Evolutionary conservation across 1,140 invertebrate genomes (phyloP), one percentile per base, ranked within the genome.

Genomic region (Drosophila kikkawai): DNA sequence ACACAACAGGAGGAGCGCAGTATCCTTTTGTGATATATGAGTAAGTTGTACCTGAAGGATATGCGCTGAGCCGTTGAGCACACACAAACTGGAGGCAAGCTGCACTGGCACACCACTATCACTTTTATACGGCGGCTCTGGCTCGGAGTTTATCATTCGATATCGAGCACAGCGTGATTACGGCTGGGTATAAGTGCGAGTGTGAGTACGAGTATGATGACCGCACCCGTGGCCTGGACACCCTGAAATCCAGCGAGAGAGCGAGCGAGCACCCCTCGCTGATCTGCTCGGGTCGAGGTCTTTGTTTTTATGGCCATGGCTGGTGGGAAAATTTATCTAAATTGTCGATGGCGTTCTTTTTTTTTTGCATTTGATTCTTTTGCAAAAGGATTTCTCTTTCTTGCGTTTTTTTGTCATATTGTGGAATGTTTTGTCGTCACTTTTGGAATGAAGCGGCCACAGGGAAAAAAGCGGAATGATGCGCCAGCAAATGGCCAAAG

Each of bases 281-380:
- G 65, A 57, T 91, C 68, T 85, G 71, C 71, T 86, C 75, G 82
- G 86, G 75, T 91, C 78, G 81, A 53, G 76, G 68, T 76, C 85
- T 81, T 88, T 87, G 85, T 88, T 88, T 87, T 87, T 90, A 79
- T 83, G 83, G 65, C 81, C 77, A 78, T 80, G 68, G 91, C 91
- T 91, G 91, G 91, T 92, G 91, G 91, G 91, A 92, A 92, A 92
- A 92, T 92, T 92, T 92, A 92, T 92, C 87, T 91, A 92, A 91
- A 91, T 92, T 91, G 83, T 88, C 87, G 86, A 84, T 87, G 90
- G 78, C 82, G 66, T 80, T 78, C 68, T 67, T 63, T 47, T 59
- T 47, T 59, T 80, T 60, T 65, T 69, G 42, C 58, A 50, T 70
- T 85, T 75, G 80, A 73, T 83, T 90, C 74, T 61, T 80, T 80